These are phyloP conservation scores for Aramus guarauna DNA, from an alignment of 2,113 vertebrate species.

Conservation along the genomic window DNA sequence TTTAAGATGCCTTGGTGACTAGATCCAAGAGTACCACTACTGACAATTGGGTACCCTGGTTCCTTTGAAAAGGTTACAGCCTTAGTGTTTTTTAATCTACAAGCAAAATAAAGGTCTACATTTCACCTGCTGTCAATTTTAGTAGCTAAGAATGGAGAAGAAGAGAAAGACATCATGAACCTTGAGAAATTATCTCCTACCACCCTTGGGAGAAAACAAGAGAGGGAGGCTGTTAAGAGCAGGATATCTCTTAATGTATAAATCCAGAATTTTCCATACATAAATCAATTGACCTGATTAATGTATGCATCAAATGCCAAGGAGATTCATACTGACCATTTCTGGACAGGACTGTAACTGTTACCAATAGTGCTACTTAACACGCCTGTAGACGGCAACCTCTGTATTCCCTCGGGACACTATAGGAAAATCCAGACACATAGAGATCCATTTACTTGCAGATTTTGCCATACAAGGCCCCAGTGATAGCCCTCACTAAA, in stretches of 20 bases:
- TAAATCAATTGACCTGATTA: neutral
- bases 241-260: neutral
- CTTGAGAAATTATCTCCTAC: neutral
- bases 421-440: neutral
- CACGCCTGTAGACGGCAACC: neutral
- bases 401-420: neutral
- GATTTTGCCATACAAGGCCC: neutral
- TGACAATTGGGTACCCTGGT: neutral
- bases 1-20: conserved; percentile 15
- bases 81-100: neutral
- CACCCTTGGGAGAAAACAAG: neutral
- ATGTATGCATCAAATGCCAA: neutral
- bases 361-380: neutral
- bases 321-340: neutral
- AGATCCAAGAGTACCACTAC: neutral
- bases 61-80: neutral
- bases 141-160: neutral
- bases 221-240: neutral
- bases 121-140: neutral
- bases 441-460: neutral
- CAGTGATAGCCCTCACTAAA: neutral
- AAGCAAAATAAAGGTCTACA: neutral
- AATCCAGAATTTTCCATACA: neutral
- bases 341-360: neutral
- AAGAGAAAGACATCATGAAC: neutral